Percentiles rank a stretch among this genome's conserved stretches.
Evolutionary conservation across 35 echinoderm and acorn worm species (phyloP).

Genomic region (Ophioderma brevispina): DNA sequence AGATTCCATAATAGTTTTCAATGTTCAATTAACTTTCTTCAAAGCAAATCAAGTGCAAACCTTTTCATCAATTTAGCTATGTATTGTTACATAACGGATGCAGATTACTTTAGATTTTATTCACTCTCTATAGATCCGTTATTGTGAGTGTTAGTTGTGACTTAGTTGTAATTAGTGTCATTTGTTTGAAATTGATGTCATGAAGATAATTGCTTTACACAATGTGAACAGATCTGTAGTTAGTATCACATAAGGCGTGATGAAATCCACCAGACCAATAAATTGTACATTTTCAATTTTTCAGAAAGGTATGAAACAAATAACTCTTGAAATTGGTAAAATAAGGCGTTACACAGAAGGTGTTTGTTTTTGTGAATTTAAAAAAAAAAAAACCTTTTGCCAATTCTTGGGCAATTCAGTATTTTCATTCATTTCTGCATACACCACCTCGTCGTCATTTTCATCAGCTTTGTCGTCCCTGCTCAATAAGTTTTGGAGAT

Average conservation of each 20-base stretch:
- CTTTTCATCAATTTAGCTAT: too few species aligned
- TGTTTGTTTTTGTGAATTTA: conserved; percentile 34
- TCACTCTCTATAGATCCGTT: too few species aligned
- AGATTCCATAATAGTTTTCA: too few species aligned
- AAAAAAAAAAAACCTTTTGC: conserved; percentile 29
- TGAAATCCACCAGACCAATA: conserved; percentile 41
- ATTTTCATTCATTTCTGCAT: neutral
- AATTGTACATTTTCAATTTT: conserved; percentile 9
- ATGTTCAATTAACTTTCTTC: too few species aligned
- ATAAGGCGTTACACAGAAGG: conserved; percentile 15
- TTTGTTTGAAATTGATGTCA: too few species aligned
- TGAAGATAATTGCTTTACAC: too few species aligned
- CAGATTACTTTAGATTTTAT: too few species aligned
- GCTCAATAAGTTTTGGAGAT: conserved; percentile 50
- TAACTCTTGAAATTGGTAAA: neutral
- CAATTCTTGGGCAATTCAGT: conserved; percentile 36
- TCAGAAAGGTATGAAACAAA: neutral
- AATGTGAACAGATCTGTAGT: too few species aligned
- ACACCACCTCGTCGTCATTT: neutral
- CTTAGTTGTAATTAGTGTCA: too few species aligned
- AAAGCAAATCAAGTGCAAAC: too few species aligned
- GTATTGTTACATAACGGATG: too few species aligned
- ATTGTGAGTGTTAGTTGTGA: too few species aligned
- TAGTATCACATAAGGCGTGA: neutral
- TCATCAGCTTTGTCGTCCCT: conserved; percentile 32